Evolutionary conservation across 2,113 vertebrate species (phyloP).

Genomic region (Orycteropus afer): DNA sequence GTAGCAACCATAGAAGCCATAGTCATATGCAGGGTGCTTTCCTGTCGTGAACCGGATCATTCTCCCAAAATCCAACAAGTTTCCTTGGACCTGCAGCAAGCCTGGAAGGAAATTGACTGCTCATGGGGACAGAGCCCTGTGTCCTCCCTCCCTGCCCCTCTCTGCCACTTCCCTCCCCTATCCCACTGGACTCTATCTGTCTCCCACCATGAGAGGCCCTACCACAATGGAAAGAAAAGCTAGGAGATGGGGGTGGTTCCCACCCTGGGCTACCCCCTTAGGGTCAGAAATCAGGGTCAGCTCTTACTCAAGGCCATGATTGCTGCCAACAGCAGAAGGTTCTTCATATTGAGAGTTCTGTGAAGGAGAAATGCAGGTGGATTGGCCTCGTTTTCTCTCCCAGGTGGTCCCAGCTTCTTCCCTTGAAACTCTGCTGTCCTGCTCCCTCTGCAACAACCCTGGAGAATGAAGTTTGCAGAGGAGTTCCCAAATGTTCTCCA

Average conservation of each 20-base stretch:
- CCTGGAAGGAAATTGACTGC: conserved; percentile 53
- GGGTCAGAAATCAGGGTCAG: background rate
- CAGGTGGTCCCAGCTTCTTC: background rate
- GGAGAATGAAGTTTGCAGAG: background rate
- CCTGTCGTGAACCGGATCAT: background rate
- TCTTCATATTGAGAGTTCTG: conserved; percentile 71
- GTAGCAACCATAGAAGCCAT: conserved; percentile 74
- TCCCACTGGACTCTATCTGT: background rate
- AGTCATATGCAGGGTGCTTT: fast-evolving
- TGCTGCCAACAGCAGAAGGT: background rate
- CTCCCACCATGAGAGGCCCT: background rate
- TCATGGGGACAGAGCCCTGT: fast-evolving
- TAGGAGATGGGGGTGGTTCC: background rate
- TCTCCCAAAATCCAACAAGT: background rate
- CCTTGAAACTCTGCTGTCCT: background rate
- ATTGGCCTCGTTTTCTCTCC: background rate
- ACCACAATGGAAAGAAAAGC: background rate
- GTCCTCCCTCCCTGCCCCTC: background rate
- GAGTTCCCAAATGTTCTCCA: too few species aligned
- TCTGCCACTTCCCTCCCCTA: background rate
- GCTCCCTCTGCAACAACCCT: background rate
- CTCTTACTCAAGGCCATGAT: conserved; percentile 74
- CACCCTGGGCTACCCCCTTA: background rate
- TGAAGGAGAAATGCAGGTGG: background rate
- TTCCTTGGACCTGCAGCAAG: background rate